A percentile compares a stretch with the other conserved stretches of the same genome.
These are phyloP conservation scores for Hypothenemus hampei DNA, from an alignment of 1,140 invertebrate genomes.

Conservation along the genomic window DNA sequence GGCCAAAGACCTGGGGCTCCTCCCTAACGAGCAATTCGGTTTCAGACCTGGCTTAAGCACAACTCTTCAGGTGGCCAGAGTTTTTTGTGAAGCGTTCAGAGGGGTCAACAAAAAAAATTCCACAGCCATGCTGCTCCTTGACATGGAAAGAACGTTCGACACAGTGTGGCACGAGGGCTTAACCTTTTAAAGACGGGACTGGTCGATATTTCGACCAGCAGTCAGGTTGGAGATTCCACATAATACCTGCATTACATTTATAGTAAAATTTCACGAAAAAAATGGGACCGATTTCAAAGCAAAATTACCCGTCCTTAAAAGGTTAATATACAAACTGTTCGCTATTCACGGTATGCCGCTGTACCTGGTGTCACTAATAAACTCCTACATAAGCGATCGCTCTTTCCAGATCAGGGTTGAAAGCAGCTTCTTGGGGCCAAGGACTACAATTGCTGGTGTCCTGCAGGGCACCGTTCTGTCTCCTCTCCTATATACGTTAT, in stretches of 20 bases:
- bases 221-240: too few species aligned
- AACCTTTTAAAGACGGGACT: too few species aligned
- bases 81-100: conserved; percentile 17
- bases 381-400: conserved; percentile 33
- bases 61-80: conserved; percentile 31
- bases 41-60: conserved; percentile 10
- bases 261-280: too few species aligned
- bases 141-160: conserved; percentile 43
- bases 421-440: conserved; percentile 13
- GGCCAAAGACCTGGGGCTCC: neutral
- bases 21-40: conserved; percentile 39
- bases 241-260: too few species aligned
- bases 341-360: conserved; percentile 11
- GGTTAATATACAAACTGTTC: conserved; percentile 36
- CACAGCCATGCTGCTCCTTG: conserved; percentile 32
- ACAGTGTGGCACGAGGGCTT: conserved; percentile 38
- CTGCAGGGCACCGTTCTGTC: conserved; percentile 33
- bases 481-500: conserved; percentile 30
- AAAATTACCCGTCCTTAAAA: too few species aligned
- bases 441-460: conserved; percentile 32
- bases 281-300: too few species aligned
- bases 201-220: too few species aligned
- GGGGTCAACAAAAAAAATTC: conserved; percentile 4
- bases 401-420: conserved; percentile 32
- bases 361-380: conserved; percentile 33